Evolutionary conservation across 2,888 invertebrate species (phyloP), one percentile per base, ranked within the genome.

Genomic region (Neelides folsomi): DNA sequence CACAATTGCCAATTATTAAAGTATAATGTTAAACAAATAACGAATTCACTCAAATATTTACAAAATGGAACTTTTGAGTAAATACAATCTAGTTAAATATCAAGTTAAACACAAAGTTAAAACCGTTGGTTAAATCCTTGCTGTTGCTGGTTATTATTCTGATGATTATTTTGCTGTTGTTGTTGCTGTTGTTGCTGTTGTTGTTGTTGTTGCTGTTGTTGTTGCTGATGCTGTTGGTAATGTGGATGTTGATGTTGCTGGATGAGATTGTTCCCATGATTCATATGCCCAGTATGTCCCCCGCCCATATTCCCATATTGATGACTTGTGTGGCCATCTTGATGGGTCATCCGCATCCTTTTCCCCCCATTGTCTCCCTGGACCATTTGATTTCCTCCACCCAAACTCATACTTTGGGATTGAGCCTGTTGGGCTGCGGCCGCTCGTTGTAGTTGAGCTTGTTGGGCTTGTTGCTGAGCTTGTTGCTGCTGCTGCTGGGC

Each of bases 241-340:
- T 68, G 70, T 9, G 69, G 69, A 18, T 72, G 71, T 47, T 74
- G 74, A 12, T 72, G 72, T 40, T 73, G 74, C 39, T 74, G 73
- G n/a, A 42, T 37, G 16, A 49, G 51, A 47, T 43, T 51, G 27
- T 50, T 55, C 40, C 44, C 47, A n/a, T 52, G 42, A 45, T 39
- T 38, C 40, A 10, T 44, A 53, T 53, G 36, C 54, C 57, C 53
- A 53, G 51, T n/a, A 37, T n/a, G n/a, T n/a, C 12, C 12, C 2
- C 18, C 43, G 6, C 13, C 18, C 12, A n/a, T 43, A 5, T 43
- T 13, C 18, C 43, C 43, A 13, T 39, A 16, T 13, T 13, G 16
- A 39, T 13, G 39, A 13, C 39, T 8, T 4, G 6, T 13, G 5
- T 43, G 43, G 15, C 18, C 15, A 43, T 43, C 15, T 18, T 13